phyloP scores from a whole-genome alignment of 2,797 vertebrate genomes.

The Enteromius radiatus region DNA sequence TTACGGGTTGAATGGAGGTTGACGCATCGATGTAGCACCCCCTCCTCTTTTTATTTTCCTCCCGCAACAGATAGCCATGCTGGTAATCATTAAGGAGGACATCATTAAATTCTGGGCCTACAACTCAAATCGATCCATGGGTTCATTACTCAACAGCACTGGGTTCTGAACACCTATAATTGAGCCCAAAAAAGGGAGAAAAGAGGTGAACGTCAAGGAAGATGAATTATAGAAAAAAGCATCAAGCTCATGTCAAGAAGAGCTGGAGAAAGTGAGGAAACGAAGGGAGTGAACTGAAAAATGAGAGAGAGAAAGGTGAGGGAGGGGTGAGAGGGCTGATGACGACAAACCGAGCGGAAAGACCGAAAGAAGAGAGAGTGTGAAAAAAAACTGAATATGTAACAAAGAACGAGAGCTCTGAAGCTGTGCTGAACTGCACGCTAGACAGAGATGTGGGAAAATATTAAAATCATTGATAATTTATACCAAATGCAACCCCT shows the following conservation, averaged over 20 bases:
- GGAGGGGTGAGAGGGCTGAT: slow-evolving; percentile 46
- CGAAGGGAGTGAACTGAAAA: slow-evolving; percentile 12
- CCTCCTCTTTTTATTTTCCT: slow-evolving; percentile 23
- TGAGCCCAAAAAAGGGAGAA: slow-evolving; percentile 29
- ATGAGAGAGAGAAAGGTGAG: not conserved
- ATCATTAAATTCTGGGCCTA: slow-evolving; percentile 37
- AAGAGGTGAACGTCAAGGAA: not conserved
- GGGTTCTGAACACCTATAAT: slow-evolving; percentile 5
- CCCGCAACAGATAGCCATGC: slow-evolving; percentile 44
- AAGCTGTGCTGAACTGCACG: slow-evolving; percentile 8
- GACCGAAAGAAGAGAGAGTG: slow-evolving; percentile 37
- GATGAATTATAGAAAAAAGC: slow-evolving; percentile 36
- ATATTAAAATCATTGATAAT: slow-evolving; percentile 62
- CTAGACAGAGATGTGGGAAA: slow-evolving; percentile 47
- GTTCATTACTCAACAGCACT: slow-evolving; percentile 12
- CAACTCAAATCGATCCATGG: slow-evolving; percentile 25
- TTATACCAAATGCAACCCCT: slow-evolving; percentile 31
- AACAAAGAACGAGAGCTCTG: slow-evolving; percentile 24
- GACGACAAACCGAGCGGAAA: slow-evolving; percentile 42
- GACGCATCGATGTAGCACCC: not conserved
- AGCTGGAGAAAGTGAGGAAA: slow-evolving; percentile 6
- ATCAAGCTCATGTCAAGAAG: slow-evolving; percentile 40
- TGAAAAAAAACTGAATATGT: slow-evolving; percentile 20
- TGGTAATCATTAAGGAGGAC: slow-evolving; percentile 55
- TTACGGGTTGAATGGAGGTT: not conserved